These are phyloP conservation scores for Phymanthus crucifer DNA, from an alignment of 92 coral and sea anemone genomes.

Conservation along the genomic window DNA sequence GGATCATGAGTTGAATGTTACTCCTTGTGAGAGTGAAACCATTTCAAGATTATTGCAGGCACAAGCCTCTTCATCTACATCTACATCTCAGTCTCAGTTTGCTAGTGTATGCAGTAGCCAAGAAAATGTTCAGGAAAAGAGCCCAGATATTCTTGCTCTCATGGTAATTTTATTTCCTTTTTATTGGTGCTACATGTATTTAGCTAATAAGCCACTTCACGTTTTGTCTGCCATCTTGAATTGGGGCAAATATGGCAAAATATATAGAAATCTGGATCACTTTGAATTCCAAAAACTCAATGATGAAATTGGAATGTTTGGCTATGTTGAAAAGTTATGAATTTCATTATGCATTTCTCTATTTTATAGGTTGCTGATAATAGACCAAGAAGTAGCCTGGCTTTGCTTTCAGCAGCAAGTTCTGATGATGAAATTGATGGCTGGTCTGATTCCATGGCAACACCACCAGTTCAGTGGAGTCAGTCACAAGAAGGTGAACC, in stretches of 20 bases:
- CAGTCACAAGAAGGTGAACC: slow-evolving; percentile 13
- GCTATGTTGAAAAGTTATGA: no score
- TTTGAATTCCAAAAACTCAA: no score
- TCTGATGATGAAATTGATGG: slow-evolving; percentile 40
- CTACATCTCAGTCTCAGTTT: background rate
- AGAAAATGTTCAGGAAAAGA: background rate
- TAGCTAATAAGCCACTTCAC: no score
- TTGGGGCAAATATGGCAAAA: no score
- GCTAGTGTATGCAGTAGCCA: background rate
- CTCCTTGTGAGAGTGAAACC: background rate
- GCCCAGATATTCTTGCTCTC: slow-evolving; percentile 5
- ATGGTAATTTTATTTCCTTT: background rate
- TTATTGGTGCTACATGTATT: no score
- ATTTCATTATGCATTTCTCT: no score
- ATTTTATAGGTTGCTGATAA: slow-evolving; percentile 1
- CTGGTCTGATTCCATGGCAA: slow-evolving; percentile 90
- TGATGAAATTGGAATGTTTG: no score
- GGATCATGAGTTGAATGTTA: background rate
- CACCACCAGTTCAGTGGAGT: slow-evolving; percentile 71
- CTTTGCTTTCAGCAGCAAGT: slow-evolving; percentile 41
- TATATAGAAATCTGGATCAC: no score
- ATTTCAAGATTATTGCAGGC: background rate
- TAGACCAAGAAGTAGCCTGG: slow-evolving; percentile 30
- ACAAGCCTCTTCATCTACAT: background rate
- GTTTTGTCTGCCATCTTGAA: no score